Evolutionary conservation across 2,113 vertebrate genomes (phyloP).

Genomic region (Melanerpes formicivorus): DNA sequence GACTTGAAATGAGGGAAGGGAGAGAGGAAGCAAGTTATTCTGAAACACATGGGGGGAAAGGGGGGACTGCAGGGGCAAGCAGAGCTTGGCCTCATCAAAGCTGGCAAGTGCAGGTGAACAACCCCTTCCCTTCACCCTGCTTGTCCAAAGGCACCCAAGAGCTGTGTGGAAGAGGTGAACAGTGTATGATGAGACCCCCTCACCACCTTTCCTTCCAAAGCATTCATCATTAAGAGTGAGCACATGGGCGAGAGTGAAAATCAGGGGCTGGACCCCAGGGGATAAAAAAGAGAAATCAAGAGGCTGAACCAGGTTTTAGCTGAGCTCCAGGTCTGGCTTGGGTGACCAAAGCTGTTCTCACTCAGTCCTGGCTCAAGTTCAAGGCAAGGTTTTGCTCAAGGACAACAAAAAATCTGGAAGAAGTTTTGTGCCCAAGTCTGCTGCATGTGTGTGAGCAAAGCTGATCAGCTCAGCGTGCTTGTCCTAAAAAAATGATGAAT

Average conservation of each 20-base stretch:
- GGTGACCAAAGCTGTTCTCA: not conserved
- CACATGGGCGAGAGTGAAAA: not conserved
- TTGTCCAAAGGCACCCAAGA: not conserved
- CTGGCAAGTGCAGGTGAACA: not conserved
- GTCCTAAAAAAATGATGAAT: slow-evolving; percentile 44
- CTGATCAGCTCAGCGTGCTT: not conserved
- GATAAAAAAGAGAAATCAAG: not conserved
- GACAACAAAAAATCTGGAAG: not conserved
- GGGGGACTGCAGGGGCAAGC: not conserved
- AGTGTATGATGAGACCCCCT: not conserved
- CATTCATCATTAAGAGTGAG: not conserved
- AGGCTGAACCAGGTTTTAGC: not conserved
- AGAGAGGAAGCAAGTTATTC: not conserved
- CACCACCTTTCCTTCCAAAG: not conserved
- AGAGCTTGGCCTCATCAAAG: not conserved
- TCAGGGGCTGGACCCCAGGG: not conserved
- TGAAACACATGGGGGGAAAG: not conserved
- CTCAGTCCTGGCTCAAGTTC: not conserved
- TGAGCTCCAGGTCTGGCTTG: not conserved
- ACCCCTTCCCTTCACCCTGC: not conserved
- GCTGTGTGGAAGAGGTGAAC: not conserved
- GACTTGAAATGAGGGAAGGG: not conserved
- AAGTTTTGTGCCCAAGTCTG: not conserved
- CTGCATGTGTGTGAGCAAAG: not conserved
- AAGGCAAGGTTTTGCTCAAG: not conserved